These are phyloP conservation scores for Neomorphus geoffroyi DNA, from an alignment of 2,797 vertebrate species.

Conservation along the genomic window DNA sequence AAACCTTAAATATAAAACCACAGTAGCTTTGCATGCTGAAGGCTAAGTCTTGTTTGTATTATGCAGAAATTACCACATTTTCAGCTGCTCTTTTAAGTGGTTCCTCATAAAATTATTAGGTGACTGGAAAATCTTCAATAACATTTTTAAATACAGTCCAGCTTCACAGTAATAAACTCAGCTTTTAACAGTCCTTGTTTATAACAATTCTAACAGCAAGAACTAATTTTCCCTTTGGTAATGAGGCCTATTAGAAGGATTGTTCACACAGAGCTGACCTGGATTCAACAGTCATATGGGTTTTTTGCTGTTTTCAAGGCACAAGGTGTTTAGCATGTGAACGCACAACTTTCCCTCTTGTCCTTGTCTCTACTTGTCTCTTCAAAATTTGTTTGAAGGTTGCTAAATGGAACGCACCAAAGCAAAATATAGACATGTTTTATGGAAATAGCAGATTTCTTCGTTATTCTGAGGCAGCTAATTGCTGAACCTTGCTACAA, in stretches of 20 bases:
- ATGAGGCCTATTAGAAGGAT: conserved; percentile 45
- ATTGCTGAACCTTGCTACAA: conserved; percentile 10
- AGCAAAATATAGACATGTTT: conserved; percentile 39
- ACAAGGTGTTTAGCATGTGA: neutral
- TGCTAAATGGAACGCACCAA: neutral
- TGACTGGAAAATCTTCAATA: conserved; percentile 52
- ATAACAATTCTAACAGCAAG: conserved; percentile 55
- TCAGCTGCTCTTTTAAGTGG: conserved; percentile 52
- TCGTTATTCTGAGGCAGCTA: conserved; percentile 51
- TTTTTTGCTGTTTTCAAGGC: conserved; percentile 3
- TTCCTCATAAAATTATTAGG: conserved; percentile 63
- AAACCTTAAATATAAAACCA: conserved; percentile 40
- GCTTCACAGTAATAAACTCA: conserved; percentile 30
- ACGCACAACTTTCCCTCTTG: conserved; percentile 14
- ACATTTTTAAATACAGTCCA: conserved; percentile 21
- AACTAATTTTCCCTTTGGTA: conserved; percentile 50
- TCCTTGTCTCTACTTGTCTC: conserved; percentile 34
- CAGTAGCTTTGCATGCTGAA: conserved; percentile 31
- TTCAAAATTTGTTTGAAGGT: conserved; percentile 15
- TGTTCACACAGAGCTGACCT: conserved; percentile 52
- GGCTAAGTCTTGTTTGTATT: conserved; percentile 32
- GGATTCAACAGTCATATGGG: conserved; percentile 14
- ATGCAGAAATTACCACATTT: conserved; percentile 38
- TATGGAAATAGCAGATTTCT: conserved; percentile 60
- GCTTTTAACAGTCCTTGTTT: conserved; percentile 32